Evolutionary conservation across 1,140 invertebrate genomes (phyloP), one percentile per base, ranked within the genome.

Genomic region (Anadara kagoshimensis): DNA sequence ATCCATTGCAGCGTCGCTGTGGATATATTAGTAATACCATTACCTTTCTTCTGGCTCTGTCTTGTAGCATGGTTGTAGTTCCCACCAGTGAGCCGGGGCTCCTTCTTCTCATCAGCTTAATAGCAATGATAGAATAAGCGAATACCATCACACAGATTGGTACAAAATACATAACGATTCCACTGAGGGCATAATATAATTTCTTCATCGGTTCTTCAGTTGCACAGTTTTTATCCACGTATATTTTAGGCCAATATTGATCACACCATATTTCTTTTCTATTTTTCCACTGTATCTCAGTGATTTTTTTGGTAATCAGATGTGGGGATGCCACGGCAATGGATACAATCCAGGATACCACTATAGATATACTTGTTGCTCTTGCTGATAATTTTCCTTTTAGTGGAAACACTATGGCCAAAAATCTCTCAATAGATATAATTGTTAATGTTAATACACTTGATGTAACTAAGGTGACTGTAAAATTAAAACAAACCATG

Each of bases 361-460:
- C 65, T 51, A 91, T 88, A 49, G 89, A 83, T 77, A 87, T 44
- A 14, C 65, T 65, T 24, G 79, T 78, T 49, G 67, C 29, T 1
- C 65, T n/a, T 7, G 69, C 22, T 12, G 83, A 73, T 75, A 86
- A 69, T 49, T 81, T 77, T 12, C 72, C 78, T 26, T 73, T 77
- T 44, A 88, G 61, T 1, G 86, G 83, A 62, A 81, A 87, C 2
- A 87, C 81, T 47, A 88, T 83, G 18, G 83, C 86, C 26, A 83
- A 75, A 71, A 87, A 87, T 49, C 90, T 83, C 76, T 91, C 90
- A 66, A 89, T 85, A 1, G 91, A 86, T 57, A 91, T 90, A n/a
- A 87, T 83, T 1, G 87, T 90, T 64, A 91, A 70, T 0, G 90
- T 91, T 36, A 91, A 76, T 1, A 91, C 90, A 62, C 89, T 90